Evolutionary conservation across 1,140 invertebrate species (phyloP), one percentile per base, ranked within the genome.

Genomic region (Globodera ellingtonae): DNA sequence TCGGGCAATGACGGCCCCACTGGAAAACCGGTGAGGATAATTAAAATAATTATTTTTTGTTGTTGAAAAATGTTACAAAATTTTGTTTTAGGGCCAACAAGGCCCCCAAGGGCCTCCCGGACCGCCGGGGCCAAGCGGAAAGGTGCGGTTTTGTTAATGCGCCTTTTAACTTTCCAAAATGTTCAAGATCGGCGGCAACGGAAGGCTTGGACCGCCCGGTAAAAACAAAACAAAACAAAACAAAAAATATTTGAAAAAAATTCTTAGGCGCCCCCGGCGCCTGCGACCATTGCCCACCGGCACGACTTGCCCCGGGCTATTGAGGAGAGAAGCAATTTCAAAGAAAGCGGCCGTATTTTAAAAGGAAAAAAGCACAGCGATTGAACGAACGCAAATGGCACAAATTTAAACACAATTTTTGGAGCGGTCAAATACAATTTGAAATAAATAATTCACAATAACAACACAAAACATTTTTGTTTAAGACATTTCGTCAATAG

Each of bases 271-370:
- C 81, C 13, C 75, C 79, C 13, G 83, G 79, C 15, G n/a, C 46
- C 3, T 84, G 79, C 62, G 77, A 83, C 46, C 83, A 84, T 48
- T 85, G 82, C 52, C 83, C 83, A 50, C 84, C 83, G 44, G 78
- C 82, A 0, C 67, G 82, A 70, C 69, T 83, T 13, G 77, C 75
- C 18, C 82, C 82, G n/a, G 82, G 82, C 18, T 83, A 83, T 75
- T 83, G 79, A 83, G 18, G 18, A 44, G 24, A 44, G 71, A 44
- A 21, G 52, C 24, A 8, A 35, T 35, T 35, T 35, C 3, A 72
- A 62, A 62, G 10, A 15, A 62, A 52, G 7, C 52, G 7, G 15
- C 8, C 9, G 52, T 35, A 35, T 35, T 35, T 35, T 35, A 52
- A 15, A 52, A 52, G 52, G 52, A 52, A 52, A 52, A 35, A 35